Evolutionary conservation across 2,113 vertebrate genomes (phyloP).

Genomic region (Ibidorhyncha struthersii): DNA sequence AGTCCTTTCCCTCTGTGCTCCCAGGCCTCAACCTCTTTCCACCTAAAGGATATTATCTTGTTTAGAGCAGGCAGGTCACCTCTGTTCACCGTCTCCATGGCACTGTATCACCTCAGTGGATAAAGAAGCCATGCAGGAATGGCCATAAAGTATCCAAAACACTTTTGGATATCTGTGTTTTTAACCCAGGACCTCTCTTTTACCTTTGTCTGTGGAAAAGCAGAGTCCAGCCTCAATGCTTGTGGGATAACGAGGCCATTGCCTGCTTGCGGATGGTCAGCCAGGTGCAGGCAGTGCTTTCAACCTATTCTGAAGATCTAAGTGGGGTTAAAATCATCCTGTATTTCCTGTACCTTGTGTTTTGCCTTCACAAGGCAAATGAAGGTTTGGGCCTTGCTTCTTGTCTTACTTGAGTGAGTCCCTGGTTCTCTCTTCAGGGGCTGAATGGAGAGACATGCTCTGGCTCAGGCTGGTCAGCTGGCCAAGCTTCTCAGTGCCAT

Average conservation of each 20-base stretch:
- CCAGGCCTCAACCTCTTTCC: neutral
- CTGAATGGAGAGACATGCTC: accelerated
- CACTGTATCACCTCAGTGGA: neutral
- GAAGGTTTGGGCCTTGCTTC: neutral
- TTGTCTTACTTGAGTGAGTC: neutral
- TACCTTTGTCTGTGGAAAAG: neutral
- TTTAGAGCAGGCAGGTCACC: neutral
- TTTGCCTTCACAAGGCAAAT: neutral
- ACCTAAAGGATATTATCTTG: neutral
- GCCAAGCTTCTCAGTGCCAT: neutral
- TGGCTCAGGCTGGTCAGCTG: neutral
- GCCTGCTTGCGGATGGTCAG: neutral
- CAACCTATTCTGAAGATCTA: neutral
- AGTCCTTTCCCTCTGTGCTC: neutral
- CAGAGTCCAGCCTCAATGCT: too few relatives aligned
- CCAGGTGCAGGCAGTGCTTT: neutral
- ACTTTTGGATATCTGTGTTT: neutral
- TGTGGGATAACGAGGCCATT: neutral
- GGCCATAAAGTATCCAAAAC: neutral
- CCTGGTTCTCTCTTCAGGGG: neutral
- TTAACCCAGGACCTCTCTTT: neutral
- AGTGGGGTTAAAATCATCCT: neutral
- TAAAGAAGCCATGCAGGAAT: neutral
- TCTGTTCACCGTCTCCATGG: neutral
- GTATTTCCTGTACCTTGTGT: neutral